A percentile compares a stretch with the other conserved stretches of the same genome.
Evolutionary conservation across 2,888 invertebrate species (phyloP).

Genomic region (Lepas anatifera): DNA sequence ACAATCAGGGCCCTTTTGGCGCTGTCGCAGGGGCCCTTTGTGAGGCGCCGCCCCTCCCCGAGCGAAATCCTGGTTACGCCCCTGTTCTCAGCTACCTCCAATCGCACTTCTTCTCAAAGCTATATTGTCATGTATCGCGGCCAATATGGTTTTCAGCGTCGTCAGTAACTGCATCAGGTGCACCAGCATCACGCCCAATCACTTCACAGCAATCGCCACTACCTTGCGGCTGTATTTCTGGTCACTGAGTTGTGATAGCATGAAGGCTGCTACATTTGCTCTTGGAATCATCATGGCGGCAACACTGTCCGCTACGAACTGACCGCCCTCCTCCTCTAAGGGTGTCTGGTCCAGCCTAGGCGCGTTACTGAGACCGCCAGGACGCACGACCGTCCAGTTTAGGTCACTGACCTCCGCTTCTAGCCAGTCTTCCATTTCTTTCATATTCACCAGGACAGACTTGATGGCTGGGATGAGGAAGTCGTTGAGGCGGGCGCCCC

Average conservation of each 20-base stretch:
- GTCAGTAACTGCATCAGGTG: too few relatives aligned
- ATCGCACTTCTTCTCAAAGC: too few relatives aligned
- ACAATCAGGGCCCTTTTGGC: too few relatives aligned
- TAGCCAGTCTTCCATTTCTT: slow-evolving; percentile 23
- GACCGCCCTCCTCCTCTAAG: slow-evolving; percentile 17
- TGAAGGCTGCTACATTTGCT: slow-evolving; percentile 24
- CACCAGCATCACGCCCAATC: too few relatives aligned
- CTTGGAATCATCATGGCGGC: slow-evolving; percentile 18
- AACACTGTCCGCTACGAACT: slow-evolving; percentile 10
- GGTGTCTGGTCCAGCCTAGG: neutral
- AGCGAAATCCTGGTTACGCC: too few relatives aligned
- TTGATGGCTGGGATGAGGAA: slow-evolving; percentile 22
- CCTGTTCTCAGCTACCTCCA: too few relatives aligned
- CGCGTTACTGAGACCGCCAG: slow-evolving; percentile 21
- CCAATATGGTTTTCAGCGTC: too few relatives aligned
- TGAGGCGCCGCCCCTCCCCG: too few relatives aligned
- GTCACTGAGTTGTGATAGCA: slow-evolving; percentile 20
- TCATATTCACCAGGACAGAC: slow-evolving; percentile 24
- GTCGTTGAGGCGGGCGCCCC: slow-evolving; percentile 23
- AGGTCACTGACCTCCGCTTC: slow-evolving; percentile 18
- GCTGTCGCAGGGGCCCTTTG: too few relatives aligned
- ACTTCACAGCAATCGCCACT: slow-evolving; percentile 18
- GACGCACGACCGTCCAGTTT: slow-evolving; percentile 25
- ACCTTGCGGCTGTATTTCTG: slow-evolving; percentile 17
- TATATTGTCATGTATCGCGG: too few relatives aligned